Percentiles rank a stretch among this genome's conserved stretches.
Conservation (phyloP, 2,888 invertebrate species). For the Lumbricus terrestris region DNA sequence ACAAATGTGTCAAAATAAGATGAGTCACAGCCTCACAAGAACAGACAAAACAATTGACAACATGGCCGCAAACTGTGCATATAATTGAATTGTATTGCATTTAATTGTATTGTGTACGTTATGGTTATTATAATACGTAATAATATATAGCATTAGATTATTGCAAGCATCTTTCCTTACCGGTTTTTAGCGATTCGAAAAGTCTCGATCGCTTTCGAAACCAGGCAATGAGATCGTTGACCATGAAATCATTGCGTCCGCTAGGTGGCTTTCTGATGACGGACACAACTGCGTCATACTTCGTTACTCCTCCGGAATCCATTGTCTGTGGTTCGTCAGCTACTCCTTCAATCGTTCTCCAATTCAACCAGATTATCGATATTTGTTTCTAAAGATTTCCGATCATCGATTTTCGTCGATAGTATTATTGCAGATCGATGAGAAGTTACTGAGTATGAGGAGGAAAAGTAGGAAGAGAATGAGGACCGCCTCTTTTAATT, state of each 20-base stretch:
- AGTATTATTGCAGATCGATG: background rate
- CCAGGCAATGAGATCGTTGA: constrained; percentile 48
- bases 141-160: background rate
- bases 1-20: background rate
- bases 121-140: too few species aligned
- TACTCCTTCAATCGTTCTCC: background rate
- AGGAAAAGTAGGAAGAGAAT: too few species aligned
- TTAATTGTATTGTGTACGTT: too few species aligned
- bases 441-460: background rate
- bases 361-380: background rate
- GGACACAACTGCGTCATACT: constrained; percentile 3
- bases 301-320: background rate
- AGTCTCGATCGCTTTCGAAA: constrained; percentile 49
- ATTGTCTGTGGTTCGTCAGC: background rate
- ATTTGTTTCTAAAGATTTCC: background rate
- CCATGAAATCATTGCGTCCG: constrained; percentile 49
- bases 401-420: background rate
- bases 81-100: background rate
- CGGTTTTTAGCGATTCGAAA: constrained; percentile 49
- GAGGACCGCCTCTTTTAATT: background rate
- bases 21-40: too few species aligned
- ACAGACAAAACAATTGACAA: background rate
- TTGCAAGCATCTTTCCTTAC: constrained; percentile 34
- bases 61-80: background rate
- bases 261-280: constrained; percentile 47